Evolutionary conservation across 2,797 vertebrate species (phyloP).

Genomic region (Melanotaenia nigrans): DNA sequence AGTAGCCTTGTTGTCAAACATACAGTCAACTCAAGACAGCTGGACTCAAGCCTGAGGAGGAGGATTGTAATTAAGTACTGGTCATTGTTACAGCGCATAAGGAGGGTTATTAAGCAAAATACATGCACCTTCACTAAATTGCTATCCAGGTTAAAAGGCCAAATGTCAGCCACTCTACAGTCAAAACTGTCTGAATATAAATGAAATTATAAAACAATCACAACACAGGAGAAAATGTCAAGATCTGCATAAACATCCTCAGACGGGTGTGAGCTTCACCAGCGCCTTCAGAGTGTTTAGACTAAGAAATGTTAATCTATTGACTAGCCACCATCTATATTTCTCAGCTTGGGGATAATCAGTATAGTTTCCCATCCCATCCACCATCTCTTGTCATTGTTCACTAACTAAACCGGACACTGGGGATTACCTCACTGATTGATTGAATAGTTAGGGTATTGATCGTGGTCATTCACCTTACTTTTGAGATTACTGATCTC

Average conservation of each 20-base stretch:
- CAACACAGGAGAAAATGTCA: constrained; percentile 30
- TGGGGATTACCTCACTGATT: constrained; percentile 27
- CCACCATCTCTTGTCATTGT: background rate
- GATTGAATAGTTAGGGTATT: constrained; percentile 45
- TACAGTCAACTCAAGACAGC: constrained; percentile 31
- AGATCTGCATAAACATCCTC: constrained; percentile 21
- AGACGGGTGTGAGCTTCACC: constrained; percentile 30
- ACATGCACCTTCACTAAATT: constrained; percentile 4
- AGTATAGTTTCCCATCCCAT: constrained; percentile 4
- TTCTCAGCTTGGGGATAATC: background rate
- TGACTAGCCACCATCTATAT: background rate
- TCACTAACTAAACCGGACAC: constrained; percentile 47
- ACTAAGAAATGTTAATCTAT: constrained; percentile 56
- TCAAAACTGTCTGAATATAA: constrained; percentile 8
- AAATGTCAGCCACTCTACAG: background rate
- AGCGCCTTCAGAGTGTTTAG: constrained; percentile 28
- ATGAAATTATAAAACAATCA: constrained; percentile 6
- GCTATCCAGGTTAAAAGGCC: constrained; percentile 1
- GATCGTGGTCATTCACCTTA: constrained; percentile 65
- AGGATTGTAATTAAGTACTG: constrained; percentile 13
- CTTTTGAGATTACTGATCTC: constrained; percentile 67
- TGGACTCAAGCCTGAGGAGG: constrained; percentile 11
- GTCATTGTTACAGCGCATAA: background rate
- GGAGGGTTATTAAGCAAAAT: background rate
- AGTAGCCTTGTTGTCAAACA: constrained; percentile 34